Base-by-base conservation (phyloP, 2,888 invertebrate species). In the Morpho achilles region DNA sequence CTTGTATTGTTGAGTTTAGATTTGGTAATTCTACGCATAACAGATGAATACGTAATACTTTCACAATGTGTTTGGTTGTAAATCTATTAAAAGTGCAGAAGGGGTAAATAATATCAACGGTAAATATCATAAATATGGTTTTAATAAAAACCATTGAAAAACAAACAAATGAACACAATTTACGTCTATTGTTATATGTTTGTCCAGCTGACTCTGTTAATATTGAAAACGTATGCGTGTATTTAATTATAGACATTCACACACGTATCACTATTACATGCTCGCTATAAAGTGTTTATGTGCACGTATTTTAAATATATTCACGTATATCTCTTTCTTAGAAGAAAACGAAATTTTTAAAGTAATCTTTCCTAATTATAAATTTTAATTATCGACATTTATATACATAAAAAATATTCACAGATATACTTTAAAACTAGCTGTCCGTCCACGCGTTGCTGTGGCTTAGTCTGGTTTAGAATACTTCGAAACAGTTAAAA, bases 171-270 rank as follows among this genome's bases (percentile, higher is more conserved):
- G 45, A 53, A 60, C 43, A 76, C 74, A 80, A 67, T 67, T 79
- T 77, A 77, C 66, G 70, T 67, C 73, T 71, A 82, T 82, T 83
- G 82, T 80, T 79, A 65, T 65, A 74, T 79, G 70, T 87, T 84
- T 87, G 76, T 68, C 69, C 86, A 87, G 84, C 77, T 86, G 86
- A 73, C 76, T 63, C 64, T 73, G 71, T 71, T 70, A 67, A 69
- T 67, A 74, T 73, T 72, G 70, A 76, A 74, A 73, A 72, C 50
- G 59, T 53, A 56, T 65, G 60, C 58, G 60, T 63, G 60, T 50
- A 45, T 58, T 62, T 65, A 61, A 65, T 65, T 60, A 59, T 56
- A 53, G 47, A 58, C 59, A 59, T 56, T 53, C 50, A 60, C 50
- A 56, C 58, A 61, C 56, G 56, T 62, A 53, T n/a, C 7, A n/a